Conservation (phyloP, 2,797 vertebrate genomes). For the Oreortyx pictus region DNA sequence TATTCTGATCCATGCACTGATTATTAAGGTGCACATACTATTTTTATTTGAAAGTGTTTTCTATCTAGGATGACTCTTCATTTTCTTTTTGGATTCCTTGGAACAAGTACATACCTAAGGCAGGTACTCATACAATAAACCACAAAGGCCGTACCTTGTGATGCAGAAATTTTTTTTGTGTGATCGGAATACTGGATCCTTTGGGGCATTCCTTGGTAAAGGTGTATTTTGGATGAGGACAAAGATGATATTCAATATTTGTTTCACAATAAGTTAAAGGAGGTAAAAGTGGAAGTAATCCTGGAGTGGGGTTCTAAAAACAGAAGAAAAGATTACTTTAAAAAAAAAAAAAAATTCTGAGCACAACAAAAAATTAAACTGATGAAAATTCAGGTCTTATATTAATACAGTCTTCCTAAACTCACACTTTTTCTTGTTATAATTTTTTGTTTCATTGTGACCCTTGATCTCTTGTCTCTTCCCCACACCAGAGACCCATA, state of each 20-base stretch:
- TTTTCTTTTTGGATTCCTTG: neutral
- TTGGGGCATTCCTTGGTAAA: conserved; percentile 56
- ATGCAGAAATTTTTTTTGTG: conserved; percentile 83
- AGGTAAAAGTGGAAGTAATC: conserved; percentile 81
- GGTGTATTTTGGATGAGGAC: conserved; percentile 85
- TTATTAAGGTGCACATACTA: neutral
- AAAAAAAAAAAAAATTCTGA: neutral
- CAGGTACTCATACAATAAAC: neutral
- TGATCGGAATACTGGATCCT: conserved; percentile 69
- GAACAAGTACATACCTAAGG: neutral
- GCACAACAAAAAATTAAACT: neutral
- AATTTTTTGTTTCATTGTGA: neutral
- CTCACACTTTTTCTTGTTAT: neutral
- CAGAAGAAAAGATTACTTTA: neutral
- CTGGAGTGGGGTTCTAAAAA: conserved; percentile 89
- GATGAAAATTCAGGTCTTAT: neutral
- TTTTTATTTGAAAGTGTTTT: neutral
- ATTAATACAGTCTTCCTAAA: neutral
- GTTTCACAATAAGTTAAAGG: conserved; percentile 86
- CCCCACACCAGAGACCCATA: neutral
- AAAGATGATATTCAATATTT: conserved; percentile 87
- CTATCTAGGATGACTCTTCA: neutral
- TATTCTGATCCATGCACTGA: neutral
- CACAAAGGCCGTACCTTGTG: conserved; percentile 76
- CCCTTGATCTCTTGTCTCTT: neutral